Evolutionary conservation across 2,888 invertebrate species (phyloP), one percentile per base, ranked within the genome.

Genomic region (Plebejus melissa): DNA sequence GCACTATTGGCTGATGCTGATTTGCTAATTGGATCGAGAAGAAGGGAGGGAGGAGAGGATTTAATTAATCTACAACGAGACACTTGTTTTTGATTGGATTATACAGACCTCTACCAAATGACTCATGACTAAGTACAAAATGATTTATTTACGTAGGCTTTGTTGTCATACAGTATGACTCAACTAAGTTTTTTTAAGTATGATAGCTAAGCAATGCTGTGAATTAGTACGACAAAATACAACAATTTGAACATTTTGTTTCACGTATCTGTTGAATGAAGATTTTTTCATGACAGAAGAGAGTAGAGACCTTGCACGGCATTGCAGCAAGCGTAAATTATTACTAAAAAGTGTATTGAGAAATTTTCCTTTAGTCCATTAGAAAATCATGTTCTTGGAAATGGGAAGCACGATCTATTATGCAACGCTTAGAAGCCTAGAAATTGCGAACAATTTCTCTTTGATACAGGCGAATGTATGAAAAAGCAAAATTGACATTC

Each of bases 401-500:
- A 65, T 32, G 32, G 65, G 32, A 36, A 65, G 65, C 32, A 58
- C 58, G 13, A 32, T 36, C 32, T 36, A 65, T 65, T 65, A 65
- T 65, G 65, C 65, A 32, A 65, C 65, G 65, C 65, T 65, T 36
- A 36, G 65, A 36, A 36, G 65, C 16, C 13, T 32, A 32, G 32
- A 65, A 36, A 65, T 65, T 32, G 32, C 32, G 65, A 36, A 36
- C 32, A 65, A 65, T 65, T 65, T 65, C 32, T 65, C 65, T 65
- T 32, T 1, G 13, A 32, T 58, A 28, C 32, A 32, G 28, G 4
- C 16, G 16, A 65, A 1, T 4, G 32, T 65, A 9, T 65, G 65
- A 65, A 65, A 32, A 16, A 13, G 32, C 65, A 11, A 36, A 65
- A 16, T 54, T 32, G 65, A 4, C 32, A 32, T 65, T 9, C 11